These are phyloP conservation scores for Ryuthela nishihirai DNA, from an alignment of 2,888 invertebrate species.

Conservation along the genomic window DNA sequence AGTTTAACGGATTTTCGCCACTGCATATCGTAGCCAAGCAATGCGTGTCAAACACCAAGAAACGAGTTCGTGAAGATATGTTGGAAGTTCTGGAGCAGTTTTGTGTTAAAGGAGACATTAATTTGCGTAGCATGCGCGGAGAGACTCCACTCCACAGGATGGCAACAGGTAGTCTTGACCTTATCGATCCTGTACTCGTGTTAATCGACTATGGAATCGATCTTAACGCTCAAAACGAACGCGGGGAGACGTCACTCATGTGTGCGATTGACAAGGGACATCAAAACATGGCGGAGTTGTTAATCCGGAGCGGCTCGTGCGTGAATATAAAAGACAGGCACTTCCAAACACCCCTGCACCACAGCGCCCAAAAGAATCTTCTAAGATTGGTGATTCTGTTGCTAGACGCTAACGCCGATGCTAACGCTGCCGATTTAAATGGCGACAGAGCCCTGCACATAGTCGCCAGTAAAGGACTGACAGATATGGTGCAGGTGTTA, in stretches of 20 bases:
- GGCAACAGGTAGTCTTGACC: constrained; percentile 10
- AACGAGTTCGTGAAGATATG: constrained; percentile 6
- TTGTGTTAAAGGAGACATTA: constrained; percentile 20
- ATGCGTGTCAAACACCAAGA: constrained; percentile 10
- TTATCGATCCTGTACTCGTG: constrained; percentile 23
- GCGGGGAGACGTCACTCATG: constrained; percentile 37
- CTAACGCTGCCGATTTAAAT: constrained; percentile 38
- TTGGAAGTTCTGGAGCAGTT: constrained; percentile 13
- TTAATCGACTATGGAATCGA: constrained; percentile 30
- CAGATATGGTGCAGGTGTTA: constrained; percentile 23
- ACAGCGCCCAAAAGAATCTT: constrained; percentile 44
- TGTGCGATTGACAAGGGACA: constrained; percentile 34
- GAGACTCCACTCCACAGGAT: constrained; percentile 38
- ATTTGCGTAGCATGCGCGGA: constrained; percentile 13
- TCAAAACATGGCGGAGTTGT: constrained; percentile 4
- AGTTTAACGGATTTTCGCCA: constrained; percentile 33
- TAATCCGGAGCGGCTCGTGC: constrained; percentile 23
- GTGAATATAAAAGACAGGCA: constrained; percentile 38
- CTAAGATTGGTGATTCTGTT: constrained; percentile 32
- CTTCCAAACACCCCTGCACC: constrained; percentile 43
- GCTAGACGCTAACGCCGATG: constrained; percentile 39
- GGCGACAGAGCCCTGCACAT: constrained; percentile 40
- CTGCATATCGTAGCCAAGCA: constrained; percentile 35
- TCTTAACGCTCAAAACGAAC: constrained; percentile 34
- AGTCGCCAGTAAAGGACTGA: constrained; percentile 39